These are phyloP conservation scores for Australoheros scitulus DNA, from an alignment of 2,113 vertebrate genomes.

Conservation along the genomic window DNA sequence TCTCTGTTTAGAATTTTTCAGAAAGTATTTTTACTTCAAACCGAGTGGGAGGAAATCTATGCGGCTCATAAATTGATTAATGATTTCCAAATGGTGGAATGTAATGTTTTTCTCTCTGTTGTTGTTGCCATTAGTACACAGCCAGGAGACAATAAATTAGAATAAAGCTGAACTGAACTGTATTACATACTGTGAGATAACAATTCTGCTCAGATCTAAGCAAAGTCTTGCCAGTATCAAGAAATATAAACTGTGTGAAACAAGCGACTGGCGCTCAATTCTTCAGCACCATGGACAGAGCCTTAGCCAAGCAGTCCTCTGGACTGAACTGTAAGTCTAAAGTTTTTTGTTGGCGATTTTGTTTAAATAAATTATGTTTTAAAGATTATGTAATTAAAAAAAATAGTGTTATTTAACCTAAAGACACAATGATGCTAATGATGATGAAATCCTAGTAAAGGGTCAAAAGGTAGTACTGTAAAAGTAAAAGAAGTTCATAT, in stretches of 20 bases:
- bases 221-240: background rate
- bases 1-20: background rate
- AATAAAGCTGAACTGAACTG: conserved; percentile 2
- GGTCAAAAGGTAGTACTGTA: background rate
- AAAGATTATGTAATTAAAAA: background rate
- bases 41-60: background rate
- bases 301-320: background rate
- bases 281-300: conserved; percentile 43
- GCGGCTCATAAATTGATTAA: conserved; percentile 25
- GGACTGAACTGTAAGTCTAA: background rate
- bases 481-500: no score
- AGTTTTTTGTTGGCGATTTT: background rate
- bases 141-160: conserved; percentile 36
- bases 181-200: conserved; percentile 8
- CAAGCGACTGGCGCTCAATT: background rate
- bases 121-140: conserved; percentile 12
- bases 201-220: conserved; percentile 4
- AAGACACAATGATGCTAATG: background rate
- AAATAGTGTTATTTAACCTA: background rate
- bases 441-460: no score
- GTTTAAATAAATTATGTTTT: background rate
- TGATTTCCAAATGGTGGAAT: conserved; percentile 1
- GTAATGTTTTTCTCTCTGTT: conserved; percentile 10
- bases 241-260: background rate
- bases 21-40: background rate